Evolutionary conservation across 2,113 vertebrate species (phyloP).

Genomic region (Struthio camelus): DNA sequence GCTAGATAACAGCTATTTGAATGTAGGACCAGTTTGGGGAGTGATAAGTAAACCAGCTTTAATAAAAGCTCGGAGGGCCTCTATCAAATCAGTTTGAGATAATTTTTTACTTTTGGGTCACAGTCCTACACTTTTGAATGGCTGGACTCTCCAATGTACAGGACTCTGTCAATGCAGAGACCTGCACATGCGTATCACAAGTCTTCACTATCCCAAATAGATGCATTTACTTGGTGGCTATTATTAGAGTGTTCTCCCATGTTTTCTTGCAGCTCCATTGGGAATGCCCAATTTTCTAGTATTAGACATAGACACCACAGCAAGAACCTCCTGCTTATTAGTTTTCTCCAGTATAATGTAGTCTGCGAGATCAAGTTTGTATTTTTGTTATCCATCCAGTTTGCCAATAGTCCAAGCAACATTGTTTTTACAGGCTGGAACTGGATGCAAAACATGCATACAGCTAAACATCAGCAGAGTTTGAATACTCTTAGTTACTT

Average conservation of each 20-base stretch:
- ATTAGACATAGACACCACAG: background rate
- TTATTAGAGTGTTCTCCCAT: background rate
- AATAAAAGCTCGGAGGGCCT: background rate
- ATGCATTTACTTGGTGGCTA: no score
- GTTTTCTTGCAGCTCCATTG: background rate
- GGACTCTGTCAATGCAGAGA: background rate
- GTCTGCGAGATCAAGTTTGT: background rate
- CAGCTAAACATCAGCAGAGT: background rate
- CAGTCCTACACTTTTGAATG: background rate
- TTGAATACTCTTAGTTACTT: background rate
- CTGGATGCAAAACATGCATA: background rate
- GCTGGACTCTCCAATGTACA: background rate
- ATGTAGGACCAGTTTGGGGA: background rate
- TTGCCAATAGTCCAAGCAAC: background rate
- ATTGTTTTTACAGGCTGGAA: background rate
- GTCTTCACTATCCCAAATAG: background rate
- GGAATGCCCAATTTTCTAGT: background rate
- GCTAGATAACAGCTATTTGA: background rate
- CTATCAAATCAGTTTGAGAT: background rate
- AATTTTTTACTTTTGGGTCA: background rate
- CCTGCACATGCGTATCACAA: background rate
- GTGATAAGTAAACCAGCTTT: background rate
- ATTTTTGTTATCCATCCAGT: background rate
- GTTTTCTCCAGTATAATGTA: background rate
- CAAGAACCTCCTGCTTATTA: background rate